phyloP scores from a whole-genome alignment of 2,888 invertebrate species.

The Gymnocheta viridis region DNA sequence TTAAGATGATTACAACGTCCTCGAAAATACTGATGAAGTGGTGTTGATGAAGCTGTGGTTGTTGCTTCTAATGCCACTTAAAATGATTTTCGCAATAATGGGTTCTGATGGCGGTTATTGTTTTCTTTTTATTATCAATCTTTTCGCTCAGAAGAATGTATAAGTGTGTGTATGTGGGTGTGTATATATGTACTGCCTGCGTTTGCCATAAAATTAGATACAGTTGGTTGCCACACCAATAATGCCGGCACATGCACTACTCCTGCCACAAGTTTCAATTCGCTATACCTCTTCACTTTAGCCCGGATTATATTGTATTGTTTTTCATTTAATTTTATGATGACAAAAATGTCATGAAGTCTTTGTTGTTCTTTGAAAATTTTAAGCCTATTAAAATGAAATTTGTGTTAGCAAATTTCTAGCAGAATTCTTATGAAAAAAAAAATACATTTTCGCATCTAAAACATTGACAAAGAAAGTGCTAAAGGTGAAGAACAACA shows the following conservation, averaged over 20 bases:
- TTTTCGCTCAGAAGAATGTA: neutral
- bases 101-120: constrained; percentile 39
- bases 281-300: neutral
- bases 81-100: constrained; percentile 44
- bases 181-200: neutral
- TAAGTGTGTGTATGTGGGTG: neutral
- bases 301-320: neutral
- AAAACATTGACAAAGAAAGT: neutral
- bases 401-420: constrained; percentile 20
- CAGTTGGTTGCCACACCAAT: constrained; percentile 23
- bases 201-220: constrained; percentile 34
- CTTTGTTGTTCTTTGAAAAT: constrained; percentile 20
- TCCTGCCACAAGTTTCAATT: neutral
- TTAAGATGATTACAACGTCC: constrained; percentile 17
- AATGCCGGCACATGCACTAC: neutral
- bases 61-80: constrained; percentile 13
- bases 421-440: constrained; percentile 7
- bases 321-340: constrained; percentile 32
- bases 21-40: neutral
- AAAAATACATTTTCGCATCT: neutral
- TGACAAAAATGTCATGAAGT: constrained; percentile 44
- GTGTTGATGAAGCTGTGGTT: neutral
- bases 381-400: constrained; percentile 53
- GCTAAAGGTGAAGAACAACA: neutral
- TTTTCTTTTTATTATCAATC: constrained; percentile 31